Percentiles rank a stretch among this genome's conserved stretches.
Evolutionary conservation across 2,888 invertebrate species (phyloP).

Genomic region (Stenchaetothrips biformis): DNA sequence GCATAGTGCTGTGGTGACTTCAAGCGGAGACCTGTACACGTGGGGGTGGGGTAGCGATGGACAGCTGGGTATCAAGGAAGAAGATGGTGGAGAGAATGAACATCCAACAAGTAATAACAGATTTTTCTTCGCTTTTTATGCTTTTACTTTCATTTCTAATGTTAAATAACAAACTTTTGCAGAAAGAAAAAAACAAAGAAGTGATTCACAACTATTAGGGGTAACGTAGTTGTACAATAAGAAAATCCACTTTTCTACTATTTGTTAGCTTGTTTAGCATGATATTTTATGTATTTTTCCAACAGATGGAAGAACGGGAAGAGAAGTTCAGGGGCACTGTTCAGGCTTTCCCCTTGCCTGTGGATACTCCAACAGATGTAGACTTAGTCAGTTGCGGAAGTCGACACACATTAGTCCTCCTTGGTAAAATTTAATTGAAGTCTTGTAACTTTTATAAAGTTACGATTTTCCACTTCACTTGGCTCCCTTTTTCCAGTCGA

Average conservation of each 20-base stretch:
- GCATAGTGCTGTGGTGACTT: conserved; percentile 76
- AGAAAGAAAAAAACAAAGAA: background rate
- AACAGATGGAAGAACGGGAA: conserved; percentile 34
- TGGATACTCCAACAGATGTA: conserved; percentile 42
- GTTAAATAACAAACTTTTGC: background rate
- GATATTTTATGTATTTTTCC: conserved; percentile 23
- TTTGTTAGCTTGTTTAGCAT: background rate
- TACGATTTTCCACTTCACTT: conserved; percentile 27
- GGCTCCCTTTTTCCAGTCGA: conserved; percentile 50
- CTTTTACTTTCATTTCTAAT: background rate
- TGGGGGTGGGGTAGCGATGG: conserved; percentile 93
- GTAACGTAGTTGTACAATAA: background rate
- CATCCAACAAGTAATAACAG: background rate
- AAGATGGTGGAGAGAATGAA: conserved; percentile 36
- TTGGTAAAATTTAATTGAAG: conserved; percentile 47
- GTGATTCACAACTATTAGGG: background rate
- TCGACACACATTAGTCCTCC: conserved; percentile 65
- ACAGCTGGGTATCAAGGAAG: conserved; percentile 61
- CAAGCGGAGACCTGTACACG: conserved; percentile 74
- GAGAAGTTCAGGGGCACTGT: conserved; percentile 41
- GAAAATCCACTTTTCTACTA: background rate
- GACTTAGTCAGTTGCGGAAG: conserved; percentile 65
- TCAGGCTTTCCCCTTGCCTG: conserved; percentile 44
- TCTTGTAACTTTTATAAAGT: too few species aligned
- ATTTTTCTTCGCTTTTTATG: too few species aligned